A percentile compares a stretch with the other conserved stretches of the same genome.
phyloP scores from a whole-genome alignment of 2,888 invertebrate species.

The Mesopsocus fuscifrons region DNA sequence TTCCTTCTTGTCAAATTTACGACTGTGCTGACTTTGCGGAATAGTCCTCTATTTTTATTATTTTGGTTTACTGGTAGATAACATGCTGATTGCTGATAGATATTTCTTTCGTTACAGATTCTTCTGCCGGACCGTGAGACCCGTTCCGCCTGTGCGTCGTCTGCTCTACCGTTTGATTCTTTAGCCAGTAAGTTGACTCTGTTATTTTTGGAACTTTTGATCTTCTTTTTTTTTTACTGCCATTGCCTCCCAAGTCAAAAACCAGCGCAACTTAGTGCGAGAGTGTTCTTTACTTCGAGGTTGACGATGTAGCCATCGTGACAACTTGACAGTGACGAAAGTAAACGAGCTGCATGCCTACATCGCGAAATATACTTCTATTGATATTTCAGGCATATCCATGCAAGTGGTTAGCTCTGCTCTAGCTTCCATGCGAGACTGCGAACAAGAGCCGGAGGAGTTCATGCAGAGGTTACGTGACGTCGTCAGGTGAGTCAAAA shows the following conservation, averaged over 20 bases:
- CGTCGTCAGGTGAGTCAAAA: constrained; percentile 31
- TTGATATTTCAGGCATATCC: constrained; percentile 16
- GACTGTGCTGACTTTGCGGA: no score
- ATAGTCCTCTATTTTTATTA: no score
- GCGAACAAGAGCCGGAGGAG: constrained; percentile 6
- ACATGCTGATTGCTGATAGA: no score
- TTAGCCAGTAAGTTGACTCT: constrained; percentile 19
- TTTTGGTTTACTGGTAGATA: no score
- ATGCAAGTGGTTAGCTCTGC: constrained; percentile 8
- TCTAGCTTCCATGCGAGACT: constrained; percentile 7
- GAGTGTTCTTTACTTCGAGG: no score
- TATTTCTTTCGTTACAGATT: constrained; percentile 17
- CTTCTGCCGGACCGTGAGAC: constrained; percentile 20
- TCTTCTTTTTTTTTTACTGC: constrained; percentile 14
- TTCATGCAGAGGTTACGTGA: constrained; percentile 28
- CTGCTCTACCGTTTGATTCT: constrained; percentile 23
- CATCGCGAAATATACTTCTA: no score
- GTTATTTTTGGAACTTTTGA: constrained; percentile 8
- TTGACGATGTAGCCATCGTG: no score
- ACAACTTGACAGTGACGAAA: no score
- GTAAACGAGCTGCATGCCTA: no score
- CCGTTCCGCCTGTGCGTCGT: constrained; percentile 9
- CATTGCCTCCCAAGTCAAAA: no score
- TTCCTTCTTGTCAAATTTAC: no score
- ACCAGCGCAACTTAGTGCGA: no score